Percentiles rank a stretch among this genome's conserved stretches.
phyloP scores from a whole-genome alignment of 1,140 invertebrate species.

The Drosophila truncata region DNA sequence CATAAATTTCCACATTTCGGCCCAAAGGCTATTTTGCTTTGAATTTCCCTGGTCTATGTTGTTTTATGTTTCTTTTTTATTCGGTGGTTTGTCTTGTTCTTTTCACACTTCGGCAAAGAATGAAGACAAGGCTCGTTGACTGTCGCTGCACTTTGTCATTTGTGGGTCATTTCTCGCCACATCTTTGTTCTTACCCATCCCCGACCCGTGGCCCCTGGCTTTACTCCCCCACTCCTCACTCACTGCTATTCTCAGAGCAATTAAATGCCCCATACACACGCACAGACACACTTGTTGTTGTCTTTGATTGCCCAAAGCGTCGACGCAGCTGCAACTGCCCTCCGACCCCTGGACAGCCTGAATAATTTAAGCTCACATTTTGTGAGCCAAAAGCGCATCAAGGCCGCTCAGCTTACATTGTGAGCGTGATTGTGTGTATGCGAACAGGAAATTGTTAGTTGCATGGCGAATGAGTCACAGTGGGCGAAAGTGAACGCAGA shows the following conservation, averaged over 20 bases:
- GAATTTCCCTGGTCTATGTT: constrained; percentile 1
- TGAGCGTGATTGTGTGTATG: constrained; percentile 31
- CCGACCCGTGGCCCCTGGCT: background rate
- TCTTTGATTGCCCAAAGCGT: constrained; percentile 65
- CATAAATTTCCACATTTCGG: constrained; percentile 66
- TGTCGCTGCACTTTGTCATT: constrained; percentile 76
- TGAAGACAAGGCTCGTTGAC: constrained; percentile 70
- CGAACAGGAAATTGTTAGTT: constrained; percentile 60
- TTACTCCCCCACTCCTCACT: background rate
- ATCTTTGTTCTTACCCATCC: constrained; percentile 6
- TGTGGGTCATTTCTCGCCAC: constrained; percentile 53
- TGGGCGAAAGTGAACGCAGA: background rate
- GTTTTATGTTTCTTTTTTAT: constrained; percentile 45
- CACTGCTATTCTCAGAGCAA: constrained; percentile 64
- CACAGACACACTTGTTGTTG: constrained; percentile 44
- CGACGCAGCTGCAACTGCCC: constrained; percentile 34
- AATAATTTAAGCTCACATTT: constrained; percentile 75
- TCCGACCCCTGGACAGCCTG: constrained; percentile 47
- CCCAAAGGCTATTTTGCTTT: constrained; percentile 35
- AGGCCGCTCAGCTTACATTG: constrained; percentile 46
- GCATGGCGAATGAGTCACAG: constrained; percentile 36
- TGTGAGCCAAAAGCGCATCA: constrained; percentile 66
- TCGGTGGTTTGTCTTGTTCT: constrained; percentile 46
- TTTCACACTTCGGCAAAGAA: constrained; percentile 64
- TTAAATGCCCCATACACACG: constrained; percentile 67